phyloP scores from a whole-genome alignment of 2,113 vertebrate species.

The Micronycteris hirsuta region DNA sequence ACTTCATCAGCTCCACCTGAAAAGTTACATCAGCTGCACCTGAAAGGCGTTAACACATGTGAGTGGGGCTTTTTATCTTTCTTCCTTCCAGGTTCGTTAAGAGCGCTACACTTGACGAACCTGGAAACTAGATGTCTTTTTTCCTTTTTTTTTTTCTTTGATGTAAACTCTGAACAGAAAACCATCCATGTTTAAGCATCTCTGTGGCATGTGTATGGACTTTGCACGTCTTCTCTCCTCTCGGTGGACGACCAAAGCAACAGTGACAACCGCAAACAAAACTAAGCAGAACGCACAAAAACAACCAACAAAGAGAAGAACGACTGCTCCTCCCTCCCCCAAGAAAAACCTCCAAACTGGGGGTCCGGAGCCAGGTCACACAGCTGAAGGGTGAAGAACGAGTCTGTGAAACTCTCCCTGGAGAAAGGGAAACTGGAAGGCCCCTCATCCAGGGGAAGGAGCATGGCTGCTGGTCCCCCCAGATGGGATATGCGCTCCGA shows the following conservation, averaged over 20 bases:
- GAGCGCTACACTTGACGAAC: not conserved
- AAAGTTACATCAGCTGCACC: not conserved
- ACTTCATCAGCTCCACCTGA: not conserved
- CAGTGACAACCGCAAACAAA: not conserved
- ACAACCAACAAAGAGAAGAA: not conserved
- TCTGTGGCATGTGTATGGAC: not conserved
- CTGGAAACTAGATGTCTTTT: not conserved
- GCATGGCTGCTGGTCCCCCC: slow-evolving; percentile 42
- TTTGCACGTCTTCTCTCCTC: not conserved
- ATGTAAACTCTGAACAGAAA: not conserved
- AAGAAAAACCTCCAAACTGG: no score
- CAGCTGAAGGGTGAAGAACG: slow-evolving; percentile 47
- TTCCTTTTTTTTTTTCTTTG: not conserved
- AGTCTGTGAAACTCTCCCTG: slow-evolving; percentile 27
- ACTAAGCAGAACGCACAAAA: not conserved
- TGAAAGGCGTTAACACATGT: not conserved
- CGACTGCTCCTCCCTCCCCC: not conserved
- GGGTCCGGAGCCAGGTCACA: slow-evolving; percentile 15
- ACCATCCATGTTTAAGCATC: not conserved
- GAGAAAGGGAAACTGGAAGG: slow-evolving; percentile 50
- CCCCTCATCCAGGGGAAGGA: slow-evolving; percentile 48
- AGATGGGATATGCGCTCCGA: slow-evolving; percentile 58
- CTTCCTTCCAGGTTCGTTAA: not conserved
- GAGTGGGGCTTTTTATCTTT: not conserved
- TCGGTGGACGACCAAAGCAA: not conserved